These are phyloP conservation scores for Macrotis lagotis DNA, from an alignment of 2,113 vertebrate species.

Conservation along the genomic window DNA sequence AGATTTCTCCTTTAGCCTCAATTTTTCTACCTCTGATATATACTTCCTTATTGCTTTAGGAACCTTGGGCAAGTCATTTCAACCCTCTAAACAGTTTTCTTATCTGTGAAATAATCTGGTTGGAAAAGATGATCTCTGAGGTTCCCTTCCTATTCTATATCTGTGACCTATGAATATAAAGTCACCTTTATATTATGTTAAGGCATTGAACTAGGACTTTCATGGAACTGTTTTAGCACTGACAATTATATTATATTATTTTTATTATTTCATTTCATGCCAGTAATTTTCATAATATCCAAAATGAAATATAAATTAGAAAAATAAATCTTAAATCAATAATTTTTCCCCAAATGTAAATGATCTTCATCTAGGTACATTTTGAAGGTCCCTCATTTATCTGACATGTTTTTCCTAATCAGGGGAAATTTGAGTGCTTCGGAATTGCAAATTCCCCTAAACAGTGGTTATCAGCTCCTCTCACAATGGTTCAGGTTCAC, in stretches of 20 bases:
- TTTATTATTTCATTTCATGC: not conserved
- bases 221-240: not conserved
- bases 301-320: not conserved
- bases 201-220: not conserved
- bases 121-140: not conserved
- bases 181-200: not conserved
- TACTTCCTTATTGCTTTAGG: not conserved
- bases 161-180: not conserved
- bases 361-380: not conserved
- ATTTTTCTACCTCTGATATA: not conserved
- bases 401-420: not conserved
- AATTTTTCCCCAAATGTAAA: not conserved
- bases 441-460: not conserved
- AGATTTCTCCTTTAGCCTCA: not conserved
- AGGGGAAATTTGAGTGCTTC: not conserved
- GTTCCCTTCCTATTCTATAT: not conserved
- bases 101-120: not conserved
- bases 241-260: not conserved
- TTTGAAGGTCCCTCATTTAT: not conserved
- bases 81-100: not conserved
- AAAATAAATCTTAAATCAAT: not conserved
- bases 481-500: not conserved
- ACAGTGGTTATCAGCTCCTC: not conserved
- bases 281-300: not conserved
- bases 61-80: conserved; percentile 3